phyloP scores from a whole-genome alignment of 2,797 vertebrate species.

The Rhynchonycteris naso region DNA sequence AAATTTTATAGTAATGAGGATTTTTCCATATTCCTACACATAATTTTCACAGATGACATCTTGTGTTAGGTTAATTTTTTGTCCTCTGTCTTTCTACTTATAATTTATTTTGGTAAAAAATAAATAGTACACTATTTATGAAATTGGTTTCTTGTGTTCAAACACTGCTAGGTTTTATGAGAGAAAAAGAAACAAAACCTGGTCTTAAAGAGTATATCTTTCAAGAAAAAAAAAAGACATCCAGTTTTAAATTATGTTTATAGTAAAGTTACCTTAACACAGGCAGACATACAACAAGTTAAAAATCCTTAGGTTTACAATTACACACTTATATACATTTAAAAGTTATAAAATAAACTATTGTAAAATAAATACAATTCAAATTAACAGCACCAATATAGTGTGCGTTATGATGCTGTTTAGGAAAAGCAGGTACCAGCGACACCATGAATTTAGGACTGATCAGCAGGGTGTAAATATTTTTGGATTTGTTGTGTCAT shows the following conservation, averaged over 20 bases:
- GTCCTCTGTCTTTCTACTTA: neutral
- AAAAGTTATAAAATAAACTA: neutral
- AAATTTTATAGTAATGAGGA: neutral
- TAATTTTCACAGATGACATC: neutral
- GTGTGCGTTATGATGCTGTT: neutral
- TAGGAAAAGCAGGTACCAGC: neutral
- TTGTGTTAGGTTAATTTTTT: neutral
- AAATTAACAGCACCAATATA: neutral
- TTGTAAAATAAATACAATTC: neutral
- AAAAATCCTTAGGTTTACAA: neutral
- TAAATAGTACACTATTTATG: neutral
- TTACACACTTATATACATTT: neutral
- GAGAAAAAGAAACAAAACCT: neutral
- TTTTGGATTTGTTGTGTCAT: neutral
- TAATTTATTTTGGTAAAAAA: constrained; percentile 5
- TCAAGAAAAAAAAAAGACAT: neutral
- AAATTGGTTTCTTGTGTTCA: neutral
- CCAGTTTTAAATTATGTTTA: neutral
- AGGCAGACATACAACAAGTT: neutral
- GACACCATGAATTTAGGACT: neutral
- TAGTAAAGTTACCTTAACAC: neutral
- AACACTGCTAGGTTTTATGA: neutral
- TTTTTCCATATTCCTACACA: neutral
- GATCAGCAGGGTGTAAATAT: neutral
- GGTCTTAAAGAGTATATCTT: neutral